Evolutionary conservation across 2,797 vertebrate genomes (phyloP).

Genomic region (Parauchenoglanis ngamensis): DNA sequence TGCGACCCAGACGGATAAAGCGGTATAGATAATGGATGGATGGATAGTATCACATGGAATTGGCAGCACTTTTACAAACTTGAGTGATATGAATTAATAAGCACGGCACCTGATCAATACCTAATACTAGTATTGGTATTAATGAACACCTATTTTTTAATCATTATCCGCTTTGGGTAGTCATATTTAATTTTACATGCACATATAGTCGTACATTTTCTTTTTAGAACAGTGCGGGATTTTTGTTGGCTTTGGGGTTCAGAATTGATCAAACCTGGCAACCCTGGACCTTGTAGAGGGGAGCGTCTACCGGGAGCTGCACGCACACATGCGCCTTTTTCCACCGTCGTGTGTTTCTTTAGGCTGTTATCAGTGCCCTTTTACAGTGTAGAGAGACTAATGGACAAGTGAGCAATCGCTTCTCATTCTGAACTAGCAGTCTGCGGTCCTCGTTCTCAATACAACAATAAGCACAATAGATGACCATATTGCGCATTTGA

Average conservation of each 20-base stretch:
- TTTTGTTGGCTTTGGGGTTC: not conserved
- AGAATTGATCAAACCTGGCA: not conserved
- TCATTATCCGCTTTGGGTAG: not conserved
- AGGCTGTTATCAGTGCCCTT: not conserved
- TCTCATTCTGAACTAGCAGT: not conserved
- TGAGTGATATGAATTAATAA: not conserved
- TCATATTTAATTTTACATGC: not conserved
- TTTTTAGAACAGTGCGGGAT: not conserved
- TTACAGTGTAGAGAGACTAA: not conserved
- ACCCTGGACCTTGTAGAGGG: not conserved
- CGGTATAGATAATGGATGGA: too few relatives aligned
- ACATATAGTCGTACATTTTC: not conserved
- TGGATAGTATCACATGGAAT: not conserved
- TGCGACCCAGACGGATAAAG: too few relatives aligned
- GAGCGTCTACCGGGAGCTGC: constrained; percentile 46
- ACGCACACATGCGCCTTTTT: constrained; percentile 64
- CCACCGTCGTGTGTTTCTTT: not conserved
- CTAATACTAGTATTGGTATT: not conserved
- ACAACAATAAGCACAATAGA: not conserved
- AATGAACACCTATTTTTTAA: not conserved
- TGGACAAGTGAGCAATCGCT: not conserved
- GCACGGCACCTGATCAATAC: not conserved
- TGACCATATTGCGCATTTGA: not conserved
- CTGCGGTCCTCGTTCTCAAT: not conserved
- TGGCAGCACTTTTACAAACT: not conserved